Conservation (phyloP, 2,797 vertebrate genomes). For the Tragelaphus oryx region DNA sequence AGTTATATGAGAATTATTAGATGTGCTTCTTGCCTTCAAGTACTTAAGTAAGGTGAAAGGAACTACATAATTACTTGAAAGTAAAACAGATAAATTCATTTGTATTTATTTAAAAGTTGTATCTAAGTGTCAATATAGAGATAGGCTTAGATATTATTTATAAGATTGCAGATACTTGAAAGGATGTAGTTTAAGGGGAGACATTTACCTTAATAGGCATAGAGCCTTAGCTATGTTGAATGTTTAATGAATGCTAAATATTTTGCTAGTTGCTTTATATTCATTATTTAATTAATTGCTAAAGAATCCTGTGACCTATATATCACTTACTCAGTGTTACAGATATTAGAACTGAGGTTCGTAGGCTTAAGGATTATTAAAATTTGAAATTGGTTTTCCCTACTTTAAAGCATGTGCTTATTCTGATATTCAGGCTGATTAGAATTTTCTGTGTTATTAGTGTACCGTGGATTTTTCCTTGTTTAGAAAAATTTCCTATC, state of each 20-base stretch:
- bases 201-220: not conserved
- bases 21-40: conserved; percentile 22
- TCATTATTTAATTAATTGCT: not conserved
- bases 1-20: not conserved
- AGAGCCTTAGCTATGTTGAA: not conserved
- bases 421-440: not conserved
- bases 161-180: not conserved
- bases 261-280: not conserved
- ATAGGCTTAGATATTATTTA: not conserved
- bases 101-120: not conserved
- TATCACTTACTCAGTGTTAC: not conserved
- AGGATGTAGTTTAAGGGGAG: not conserved
- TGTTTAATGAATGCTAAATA: not conserved
- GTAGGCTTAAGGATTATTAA: not conserved
- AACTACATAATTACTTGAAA: not conserved
- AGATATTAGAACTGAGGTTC: not conserved
- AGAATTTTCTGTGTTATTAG: not conserved
- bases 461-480: not conserved
- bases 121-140: not conserved
- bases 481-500: not conserved
- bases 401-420: not conserved
- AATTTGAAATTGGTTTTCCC: not conserved
- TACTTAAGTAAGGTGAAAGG: not conserved
- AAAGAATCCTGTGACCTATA: not conserved
- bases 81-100: conserved; percentile 9